Evolutionary conservation across 2,113 vertebrate genomes (phyloP).

Genomic region (Oreochromis aureus): DNA sequence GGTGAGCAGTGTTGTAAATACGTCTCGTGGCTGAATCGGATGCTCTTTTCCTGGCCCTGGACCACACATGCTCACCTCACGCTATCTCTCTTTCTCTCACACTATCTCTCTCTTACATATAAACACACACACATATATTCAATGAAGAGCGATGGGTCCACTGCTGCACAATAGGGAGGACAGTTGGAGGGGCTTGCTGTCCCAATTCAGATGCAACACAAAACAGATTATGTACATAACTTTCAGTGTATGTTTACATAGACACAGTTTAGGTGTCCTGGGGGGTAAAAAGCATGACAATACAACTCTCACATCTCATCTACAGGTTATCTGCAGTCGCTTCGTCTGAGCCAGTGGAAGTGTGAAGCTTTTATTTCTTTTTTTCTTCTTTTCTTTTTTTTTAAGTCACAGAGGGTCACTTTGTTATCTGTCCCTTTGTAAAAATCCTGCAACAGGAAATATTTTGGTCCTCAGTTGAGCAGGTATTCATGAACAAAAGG

Average conservation of each 20-base stretch:
- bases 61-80: conserved; percentile 40
- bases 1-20: conserved; percentile 58
- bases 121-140: background rate
- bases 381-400: accelerated
- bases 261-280: conserved; percentile 26
- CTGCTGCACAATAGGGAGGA: conserved; percentile 13
- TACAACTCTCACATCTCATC: conserved; percentile 26
- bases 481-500: background rate
- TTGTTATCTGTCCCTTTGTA: background rate
- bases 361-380: background rate
- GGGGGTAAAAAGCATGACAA: conserved; percentile 4
- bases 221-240: conserved; percentile 48
- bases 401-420: background rate
- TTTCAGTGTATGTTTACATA: conserved; percentile 53
- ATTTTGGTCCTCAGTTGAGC: background rate
- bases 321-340: conserved; percentile 14
- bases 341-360: conserved; percentile 42
- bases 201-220: conserved; percentile 10
- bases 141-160: background rate
- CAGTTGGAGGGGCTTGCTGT: background rate
- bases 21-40: conserved; percentile 28
- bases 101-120: background rate
- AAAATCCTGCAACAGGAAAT: background rate
- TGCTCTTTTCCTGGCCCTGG: conserved; percentile 4
- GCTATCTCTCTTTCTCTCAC: background rate